Evolutionary conservation across 2,113 vertebrate genomes (phyloP), one percentile per base, ranked within the genome.

Genomic region (Tapirus terrestris): DNA sequence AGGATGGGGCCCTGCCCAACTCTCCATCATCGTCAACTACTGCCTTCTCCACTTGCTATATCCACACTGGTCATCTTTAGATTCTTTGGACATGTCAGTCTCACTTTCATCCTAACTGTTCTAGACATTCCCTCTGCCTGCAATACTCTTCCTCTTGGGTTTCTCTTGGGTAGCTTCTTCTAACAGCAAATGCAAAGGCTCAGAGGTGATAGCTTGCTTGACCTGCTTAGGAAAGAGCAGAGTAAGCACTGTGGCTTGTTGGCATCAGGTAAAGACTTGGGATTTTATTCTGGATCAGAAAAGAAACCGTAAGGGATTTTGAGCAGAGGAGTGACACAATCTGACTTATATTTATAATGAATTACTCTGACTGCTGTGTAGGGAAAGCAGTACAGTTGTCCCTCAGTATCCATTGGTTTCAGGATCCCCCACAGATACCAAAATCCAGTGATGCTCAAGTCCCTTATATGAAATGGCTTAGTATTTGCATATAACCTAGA

Each of bases 211-310:
- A 3, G 0, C 48, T 88, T 39, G 25, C 48, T 88, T 67, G 18
- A 48, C 27, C 36, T 67, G 18, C 75, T 60, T 92, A 75, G 12
- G 39, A 72, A 65, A 92, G 36, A 65, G 60, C 58, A 82, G 82
- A 86, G 36, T 72, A 63, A 60, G 39, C 20, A 33, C 73, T 65
- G 58, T 48, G 23, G 8, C 75, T 39, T 39, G 39, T 39, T 39
- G 39, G 39, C 39, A 39, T 39, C 39, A 39, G 39, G 8, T 48
- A 48, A 88, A 16, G 45, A 58, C 67, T 87, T 81, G 18, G 45
- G 9, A 53, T 92, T 92, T 96, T 73, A 65, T 76, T 90, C 36
- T 89, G 36, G 29, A 16, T 89, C 45, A 56, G 86, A 94, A 63
- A 25, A 65, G 20, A 82, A 82, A 45, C 14, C 14, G 2, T 33